Evolutionary conservation across 2,113 vertebrate species (phyloP).

Genomic region (Puffinus mauretanicus): DNA sequence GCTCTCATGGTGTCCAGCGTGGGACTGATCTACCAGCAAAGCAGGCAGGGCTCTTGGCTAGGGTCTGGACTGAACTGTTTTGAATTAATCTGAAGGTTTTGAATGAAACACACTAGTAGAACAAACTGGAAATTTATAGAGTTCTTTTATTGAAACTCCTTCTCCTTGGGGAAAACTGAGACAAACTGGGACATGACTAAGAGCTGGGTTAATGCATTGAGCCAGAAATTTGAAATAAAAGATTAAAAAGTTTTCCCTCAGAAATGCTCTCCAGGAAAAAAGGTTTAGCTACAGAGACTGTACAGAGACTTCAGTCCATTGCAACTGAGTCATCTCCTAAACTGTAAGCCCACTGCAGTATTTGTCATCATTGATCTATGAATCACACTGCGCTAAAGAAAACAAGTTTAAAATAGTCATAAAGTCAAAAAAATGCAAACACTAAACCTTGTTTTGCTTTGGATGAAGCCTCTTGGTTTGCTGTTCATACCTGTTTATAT

Average conservation of each 20-base stretch:
- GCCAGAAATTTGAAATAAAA: neutral
- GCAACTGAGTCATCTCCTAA: neutral
- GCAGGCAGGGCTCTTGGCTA: neutral
- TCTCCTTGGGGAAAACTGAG: neutral
- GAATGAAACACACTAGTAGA: neutral
- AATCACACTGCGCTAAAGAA: neutral
- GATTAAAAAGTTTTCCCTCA: neutral
- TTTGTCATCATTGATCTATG: neutral
- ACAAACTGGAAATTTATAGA: neutral
- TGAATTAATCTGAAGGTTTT: neutral
- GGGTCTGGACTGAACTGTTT: neutral
- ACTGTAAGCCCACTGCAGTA: neutral
- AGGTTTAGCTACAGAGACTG: neutral
- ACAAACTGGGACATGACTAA: neutral
- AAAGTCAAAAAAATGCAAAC: neutral
- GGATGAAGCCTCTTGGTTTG: neutral
- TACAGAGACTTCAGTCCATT: neutral
- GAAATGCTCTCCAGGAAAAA: neutral
- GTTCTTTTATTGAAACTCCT: neutral
- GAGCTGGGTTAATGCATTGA: neutral
- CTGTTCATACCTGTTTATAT: constrained; percentile 89
- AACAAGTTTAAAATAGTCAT: neutral
- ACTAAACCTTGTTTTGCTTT: neutral
- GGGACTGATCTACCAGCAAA: neutral
- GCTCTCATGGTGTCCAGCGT: neutral